phyloP scores from a whole-genome alignment of 92 coral and sea anemone genomes.

The Porites lobata region DNA sequence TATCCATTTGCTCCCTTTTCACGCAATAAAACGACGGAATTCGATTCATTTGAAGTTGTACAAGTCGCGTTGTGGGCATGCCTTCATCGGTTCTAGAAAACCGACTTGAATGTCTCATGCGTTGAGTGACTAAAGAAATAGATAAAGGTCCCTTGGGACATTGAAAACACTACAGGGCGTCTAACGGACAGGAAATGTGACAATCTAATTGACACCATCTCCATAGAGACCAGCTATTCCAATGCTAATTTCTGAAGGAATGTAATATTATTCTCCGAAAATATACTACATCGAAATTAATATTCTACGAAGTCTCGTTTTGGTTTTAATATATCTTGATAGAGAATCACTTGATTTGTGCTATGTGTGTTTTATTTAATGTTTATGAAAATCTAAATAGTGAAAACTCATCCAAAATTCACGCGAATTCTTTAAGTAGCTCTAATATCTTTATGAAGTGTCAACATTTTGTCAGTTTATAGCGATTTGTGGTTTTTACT shows the following conservation, averaged over 20 bases:
- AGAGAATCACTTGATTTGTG: not conserved
- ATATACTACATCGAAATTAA: constrained; percentile 4
- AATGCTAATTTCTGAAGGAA: constrained; percentile 83
- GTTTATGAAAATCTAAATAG: not conserved
- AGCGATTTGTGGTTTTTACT: constrained; percentile 14
- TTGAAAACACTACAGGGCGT: constrained; percentile 39
- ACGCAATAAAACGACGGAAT: constrained; percentile 20
- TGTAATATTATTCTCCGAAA: constrained; percentile 2
- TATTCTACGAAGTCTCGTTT: constrained; percentile 28
- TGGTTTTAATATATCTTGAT: not conserved
- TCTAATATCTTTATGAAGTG: constrained; percentile 44
- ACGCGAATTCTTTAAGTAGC: constrained; percentile 21
- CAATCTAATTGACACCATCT: constrained; percentile 85
- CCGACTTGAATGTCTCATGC: constrained; percentile 21
- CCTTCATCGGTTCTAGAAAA: constrained; percentile 42
- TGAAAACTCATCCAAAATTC: not conserved
- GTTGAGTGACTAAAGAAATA: constrained; percentile 55
- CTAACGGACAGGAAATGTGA: constrained; percentile 67
- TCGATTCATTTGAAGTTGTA: constrained; percentile 21
- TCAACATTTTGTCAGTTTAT: constrained; percentile 50
- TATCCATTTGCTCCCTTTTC: not conserved
- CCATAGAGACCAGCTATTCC: constrained; percentile 87
- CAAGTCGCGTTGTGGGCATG: constrained; percentile 55
- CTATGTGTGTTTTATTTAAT: constrained; percentile 2
- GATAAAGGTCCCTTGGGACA: constrained; percentile 68